phyloP scores from a whole-genome alignment of 2,113 vertebrate genomes.

The Balaeniceps rex region DNA sequence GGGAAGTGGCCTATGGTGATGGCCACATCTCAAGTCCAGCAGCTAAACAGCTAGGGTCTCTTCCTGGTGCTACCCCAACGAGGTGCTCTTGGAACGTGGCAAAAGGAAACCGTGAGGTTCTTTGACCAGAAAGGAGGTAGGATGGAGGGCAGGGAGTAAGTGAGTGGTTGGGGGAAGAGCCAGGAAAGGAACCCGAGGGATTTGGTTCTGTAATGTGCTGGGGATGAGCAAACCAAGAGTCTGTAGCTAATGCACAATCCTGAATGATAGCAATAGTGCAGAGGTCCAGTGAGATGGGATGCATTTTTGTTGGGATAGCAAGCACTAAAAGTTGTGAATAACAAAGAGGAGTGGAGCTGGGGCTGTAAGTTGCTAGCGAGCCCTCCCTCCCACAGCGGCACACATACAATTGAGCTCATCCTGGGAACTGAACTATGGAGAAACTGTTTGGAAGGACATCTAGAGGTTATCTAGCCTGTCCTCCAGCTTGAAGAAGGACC shows the following conservation, averaged over 20 bases:
- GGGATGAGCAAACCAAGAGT: not conserved
- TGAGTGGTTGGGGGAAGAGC: not conserved
- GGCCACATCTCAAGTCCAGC: not conserved
- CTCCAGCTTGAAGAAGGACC: not conserved
- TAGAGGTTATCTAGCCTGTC: not conserved
- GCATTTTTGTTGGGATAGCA: not conserved
- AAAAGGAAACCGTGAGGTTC: not conserved
- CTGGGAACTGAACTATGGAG: not conserved
- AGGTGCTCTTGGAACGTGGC: not conserved
- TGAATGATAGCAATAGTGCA: not conserved
- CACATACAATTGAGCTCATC: not conserved
- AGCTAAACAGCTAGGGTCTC: not conserved
- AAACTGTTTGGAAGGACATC: not conserved
- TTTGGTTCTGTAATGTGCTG: not conserved
- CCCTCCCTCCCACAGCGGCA: not conserved
- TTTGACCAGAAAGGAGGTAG: not conserved
- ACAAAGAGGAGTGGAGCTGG: not conserved
- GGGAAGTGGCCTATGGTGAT: not conserved
- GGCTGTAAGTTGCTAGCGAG: not conserved
- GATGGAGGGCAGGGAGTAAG: not conserved
- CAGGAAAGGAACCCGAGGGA: not conserved
- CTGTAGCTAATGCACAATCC: not conserved
- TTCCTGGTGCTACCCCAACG: not conserved
- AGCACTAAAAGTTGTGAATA: not conserved
- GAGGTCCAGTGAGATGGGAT: not conserved